These are phyloP conservation scores for Monoplex corrugatus DNA, from an alignment of 2,888 invertebrate genomes.

Conservation along the genomic window DNA sequence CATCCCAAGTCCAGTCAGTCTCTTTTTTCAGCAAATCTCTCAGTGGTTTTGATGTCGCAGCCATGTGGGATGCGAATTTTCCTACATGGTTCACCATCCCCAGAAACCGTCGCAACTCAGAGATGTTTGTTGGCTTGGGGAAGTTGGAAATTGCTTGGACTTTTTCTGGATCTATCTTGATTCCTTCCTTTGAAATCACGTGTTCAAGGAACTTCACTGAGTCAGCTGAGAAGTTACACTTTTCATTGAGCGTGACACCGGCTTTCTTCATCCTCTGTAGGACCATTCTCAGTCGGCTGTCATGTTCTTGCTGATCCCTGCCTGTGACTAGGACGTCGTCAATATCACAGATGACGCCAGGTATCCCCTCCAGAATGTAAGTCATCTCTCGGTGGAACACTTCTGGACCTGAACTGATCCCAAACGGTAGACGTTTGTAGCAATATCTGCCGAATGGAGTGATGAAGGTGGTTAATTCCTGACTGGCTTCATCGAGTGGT, in stretches of 20 bases:
- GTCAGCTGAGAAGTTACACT: too few species aligned
- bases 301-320: background rate
- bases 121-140: background rate
- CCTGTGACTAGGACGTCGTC: constrained; percentile 32
- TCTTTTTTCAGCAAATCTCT: constrained; percentile 7
- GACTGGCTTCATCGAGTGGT: constrained; percentile 14
- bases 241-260: too few species aligned
- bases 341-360: background rate
- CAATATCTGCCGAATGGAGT: constrained; percentile 49
- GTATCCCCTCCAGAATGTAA: background rate
- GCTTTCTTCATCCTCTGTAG: too few species aligned
- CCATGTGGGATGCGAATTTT: background rate
- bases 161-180: constrained; percentile 7
- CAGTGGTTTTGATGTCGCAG: background rate
- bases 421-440: constrained; percentile 38
- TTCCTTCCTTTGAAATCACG: too few species aligned
- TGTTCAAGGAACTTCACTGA: too few species aligned
- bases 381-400: constrained; percentile 44
- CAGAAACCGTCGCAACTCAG: background rate
- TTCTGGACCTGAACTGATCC: constrained; percentile 42
- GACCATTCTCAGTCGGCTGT: background rate
- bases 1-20: background rate
- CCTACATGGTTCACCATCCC: constrained; percentile 23
- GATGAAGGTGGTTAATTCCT: constrained; percentile 24
- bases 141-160: background rate